These are phyloP conservation scores for Tachina fera DNA, from an alignment of 2,888 invertebrate species.

Conservation along the genomic window DNA sequence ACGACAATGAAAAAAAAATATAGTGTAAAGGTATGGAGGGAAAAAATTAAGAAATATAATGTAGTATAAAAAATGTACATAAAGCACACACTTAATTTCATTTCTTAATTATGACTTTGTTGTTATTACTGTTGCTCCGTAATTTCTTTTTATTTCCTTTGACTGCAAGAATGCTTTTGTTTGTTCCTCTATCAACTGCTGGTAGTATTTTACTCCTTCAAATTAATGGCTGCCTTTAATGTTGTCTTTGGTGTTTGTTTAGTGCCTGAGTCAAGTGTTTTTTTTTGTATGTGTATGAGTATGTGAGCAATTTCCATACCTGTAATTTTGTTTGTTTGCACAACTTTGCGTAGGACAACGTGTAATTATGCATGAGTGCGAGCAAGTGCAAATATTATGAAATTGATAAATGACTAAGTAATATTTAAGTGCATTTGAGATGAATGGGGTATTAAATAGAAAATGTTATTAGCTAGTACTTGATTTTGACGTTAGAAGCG, in stretches of 20 bases:
- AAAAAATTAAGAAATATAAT: conserved; percentile 8
- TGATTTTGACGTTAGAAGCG: conserved; percentile 36
- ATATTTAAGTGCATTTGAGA: conserved; percentile 45
- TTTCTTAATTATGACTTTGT: conserved; percentile 69
- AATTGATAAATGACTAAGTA: conserved; percentile 64
- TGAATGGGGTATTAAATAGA: conserved; percentile 50
- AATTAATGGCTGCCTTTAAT: conserved; percentile 28
- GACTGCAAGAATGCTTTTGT: conserved; percentile 24
- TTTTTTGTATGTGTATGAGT: not conserved
- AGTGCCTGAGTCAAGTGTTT: not conserved
- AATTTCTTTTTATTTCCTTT: conserved; percentile 60
- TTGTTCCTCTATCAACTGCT: not conserved
- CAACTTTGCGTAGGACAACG: not conserved
- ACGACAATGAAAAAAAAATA: conserved; percentile 1
- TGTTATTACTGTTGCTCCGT: conserved; percentile 31
- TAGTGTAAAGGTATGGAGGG: not conserved
- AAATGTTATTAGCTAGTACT: conserved; percentile 44
- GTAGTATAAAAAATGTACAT: conserved; percentile 22
- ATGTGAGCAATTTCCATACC: not conserved
- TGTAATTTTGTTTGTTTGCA: not conserved
- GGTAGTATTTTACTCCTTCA: conserved; percentile 1
- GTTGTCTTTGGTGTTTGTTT: conserved; percentile 47
- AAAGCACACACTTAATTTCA: conserved; percentile 67
- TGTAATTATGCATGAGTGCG: not conserved
- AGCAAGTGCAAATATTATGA: conserved; percentile 49